Conservation (phyloP, 1,140 invertebrate species). For the Brachionus rotundiformis region DNA sequence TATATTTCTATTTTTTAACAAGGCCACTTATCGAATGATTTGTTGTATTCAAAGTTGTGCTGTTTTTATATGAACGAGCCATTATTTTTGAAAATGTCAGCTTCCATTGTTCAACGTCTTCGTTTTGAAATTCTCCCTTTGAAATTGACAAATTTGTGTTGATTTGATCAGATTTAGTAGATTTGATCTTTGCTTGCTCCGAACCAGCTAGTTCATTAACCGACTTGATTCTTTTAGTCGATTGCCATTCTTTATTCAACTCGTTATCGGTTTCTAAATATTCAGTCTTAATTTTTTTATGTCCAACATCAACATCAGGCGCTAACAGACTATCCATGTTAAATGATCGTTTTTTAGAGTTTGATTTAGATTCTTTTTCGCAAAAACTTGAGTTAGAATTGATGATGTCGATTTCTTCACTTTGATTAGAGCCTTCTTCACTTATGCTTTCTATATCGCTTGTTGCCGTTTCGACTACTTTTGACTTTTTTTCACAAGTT, state of each 20-base stretch:
- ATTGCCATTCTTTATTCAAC: not conserved
- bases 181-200: not conserved
- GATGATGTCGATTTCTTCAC: not conserved
- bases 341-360: not conserved
- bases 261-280: not conserved
- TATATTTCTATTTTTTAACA: not conserved
- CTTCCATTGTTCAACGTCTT: slow-evolving; percentile 48
- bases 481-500: not conserved
- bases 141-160: not conserved
- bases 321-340: slow-evolving; percentile 31
- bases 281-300: not conserved
- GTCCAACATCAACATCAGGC: not conserved
- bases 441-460: no score
- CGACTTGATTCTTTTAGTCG: no score
- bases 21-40: not conserved
- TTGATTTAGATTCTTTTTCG: not conserved
- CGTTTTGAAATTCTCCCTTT: not conserved
- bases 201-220: not conserved
- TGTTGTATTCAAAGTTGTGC: not conserved
- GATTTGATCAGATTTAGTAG: not conserved
- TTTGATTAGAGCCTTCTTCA: not conserved
- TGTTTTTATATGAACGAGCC: slow-evolving; percentile 44
- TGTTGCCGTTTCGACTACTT: no score
- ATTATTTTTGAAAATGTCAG: slow-evolving; percentile 49
- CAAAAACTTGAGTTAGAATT: not conserved